Evolutionary conservation across 2,113 vertebrate species (phyloP).

Genomic region (Bufo gargarizans): DNA sequence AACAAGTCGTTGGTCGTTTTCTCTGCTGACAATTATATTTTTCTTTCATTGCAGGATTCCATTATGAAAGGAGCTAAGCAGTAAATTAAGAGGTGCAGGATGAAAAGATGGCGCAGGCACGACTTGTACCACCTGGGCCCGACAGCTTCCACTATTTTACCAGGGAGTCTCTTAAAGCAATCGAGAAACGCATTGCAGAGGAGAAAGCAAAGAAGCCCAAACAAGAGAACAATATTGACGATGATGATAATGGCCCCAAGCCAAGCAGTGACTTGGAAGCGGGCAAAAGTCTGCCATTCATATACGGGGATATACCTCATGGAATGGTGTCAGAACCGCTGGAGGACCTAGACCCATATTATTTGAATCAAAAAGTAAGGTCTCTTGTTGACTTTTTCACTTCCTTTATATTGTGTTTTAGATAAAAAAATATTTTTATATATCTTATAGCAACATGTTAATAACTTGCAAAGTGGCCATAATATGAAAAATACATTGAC

Average conservation of each 20-base stretch:
- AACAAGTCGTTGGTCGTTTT: background rate
- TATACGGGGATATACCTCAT: conserved; percentile 89
- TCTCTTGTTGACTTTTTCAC: background rate
- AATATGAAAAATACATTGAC: background rate
- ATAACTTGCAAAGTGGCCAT: background rate
- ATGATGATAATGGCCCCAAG: conserved; percentile 72
- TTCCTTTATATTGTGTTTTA: background rate
- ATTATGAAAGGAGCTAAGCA: conserved; percentile 70
- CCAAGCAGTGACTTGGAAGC: conserved; percentile 88
- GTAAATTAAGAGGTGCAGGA: conserved; percentile 85
- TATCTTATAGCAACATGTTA: background rate
- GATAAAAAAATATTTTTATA: background rate
- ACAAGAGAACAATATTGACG: conserved; percentile 76
- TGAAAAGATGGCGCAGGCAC: conserved; percentile 91
- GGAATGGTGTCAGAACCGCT: conserved; percentile 85
- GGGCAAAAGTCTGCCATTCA: conserved; percentile 87
- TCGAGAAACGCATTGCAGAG: conserved; percentile 86
- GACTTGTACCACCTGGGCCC: conserved; percentile 87
- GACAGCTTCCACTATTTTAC: conserved; percentile 87
- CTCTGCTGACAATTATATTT: conserved; percentile 19
- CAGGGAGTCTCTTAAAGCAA: conserved; percentile 87
- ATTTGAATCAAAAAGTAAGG: conserved; percentile 88
- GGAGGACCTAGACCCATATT: conserved; percentile 94
- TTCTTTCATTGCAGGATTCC: conserved; percentile 69
- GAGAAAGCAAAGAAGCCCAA: conserved; percentile 78